Conservation (phyloP, 1,140 invertebrate genomes). For the Heliconius melpomene region DNA sequence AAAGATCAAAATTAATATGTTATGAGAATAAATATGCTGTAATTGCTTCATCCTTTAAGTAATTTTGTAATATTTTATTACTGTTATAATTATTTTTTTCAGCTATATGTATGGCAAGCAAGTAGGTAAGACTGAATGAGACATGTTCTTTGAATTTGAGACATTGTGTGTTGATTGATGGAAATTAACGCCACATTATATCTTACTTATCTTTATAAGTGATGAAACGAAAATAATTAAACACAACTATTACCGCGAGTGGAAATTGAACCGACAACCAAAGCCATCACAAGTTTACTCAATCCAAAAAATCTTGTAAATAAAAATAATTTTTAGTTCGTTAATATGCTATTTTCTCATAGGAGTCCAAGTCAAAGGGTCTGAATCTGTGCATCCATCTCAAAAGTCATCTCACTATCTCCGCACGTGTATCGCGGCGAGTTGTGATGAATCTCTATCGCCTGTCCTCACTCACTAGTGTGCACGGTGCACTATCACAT, state of each 20-base stretch:
- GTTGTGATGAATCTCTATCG: constrained; percentile 46
- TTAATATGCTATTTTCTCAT: constrained; percentile 53
- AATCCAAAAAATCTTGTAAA: background rate
- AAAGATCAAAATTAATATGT: constrained; percentile 26
- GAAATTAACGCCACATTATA: too few relatives aligned
- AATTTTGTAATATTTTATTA: constrained; percentile 1
- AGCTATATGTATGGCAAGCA: background rate
- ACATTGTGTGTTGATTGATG: too few relatives aligned
- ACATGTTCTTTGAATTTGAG: background rate
- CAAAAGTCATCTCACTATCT: constrained; percentile 49
- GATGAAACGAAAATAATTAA: too few relatives aligned
- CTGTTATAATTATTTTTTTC: background rate
- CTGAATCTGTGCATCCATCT: constrained; percentile 55
- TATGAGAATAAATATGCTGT: constrained; percentile 20
- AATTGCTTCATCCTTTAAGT: constrained; percentile 17
- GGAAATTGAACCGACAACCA: background rate
- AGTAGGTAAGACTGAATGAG: too few relatives aligned
- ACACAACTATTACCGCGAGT: background rate
- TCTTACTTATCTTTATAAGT: too few relatives aligned
- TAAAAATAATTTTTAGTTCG: constrained; percentile 20
- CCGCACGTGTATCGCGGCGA: constrained; percentile 60
- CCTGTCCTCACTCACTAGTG: constrained; percentile 19
- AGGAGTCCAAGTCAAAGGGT: constrained; percentile 55
- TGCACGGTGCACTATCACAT: constrained; percentile 34
- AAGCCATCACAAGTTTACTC: background rate